Percentiles rank a stretch among this genome's conserved stretches.
Conservation (phyloP, 2,888 invertebrate genomes). For the Drosophila testacea region DNA sequence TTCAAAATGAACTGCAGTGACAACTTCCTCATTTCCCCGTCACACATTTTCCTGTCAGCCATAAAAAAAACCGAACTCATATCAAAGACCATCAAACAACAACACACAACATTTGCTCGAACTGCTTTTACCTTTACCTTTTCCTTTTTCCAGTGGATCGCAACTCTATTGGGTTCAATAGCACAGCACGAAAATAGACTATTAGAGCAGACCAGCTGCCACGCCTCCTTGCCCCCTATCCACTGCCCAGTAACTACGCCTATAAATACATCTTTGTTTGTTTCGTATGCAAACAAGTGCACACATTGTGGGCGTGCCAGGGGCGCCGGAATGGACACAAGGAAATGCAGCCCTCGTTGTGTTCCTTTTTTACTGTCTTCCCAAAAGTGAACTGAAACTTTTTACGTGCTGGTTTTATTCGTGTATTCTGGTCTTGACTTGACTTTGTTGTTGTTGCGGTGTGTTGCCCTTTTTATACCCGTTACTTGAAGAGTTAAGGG, state of each 20-base stretch:
- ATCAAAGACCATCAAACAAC: constrained; percentile 24
- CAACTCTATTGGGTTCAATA: constrained; percentile 70
- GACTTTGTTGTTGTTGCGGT: constrained; percentile 37
- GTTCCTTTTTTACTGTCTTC: constrained; percentile 19
- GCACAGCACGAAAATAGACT: constrained; percentile 73
- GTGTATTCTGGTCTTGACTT: constrained; percentile 14
- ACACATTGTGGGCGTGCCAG: constrained; percentile 42
- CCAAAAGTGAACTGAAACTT: constrained; percentile 48
- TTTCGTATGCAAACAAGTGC: constrained; percentile 76
- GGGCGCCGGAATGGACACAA: constrained; percentile 55
- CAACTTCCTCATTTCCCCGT: neutral
- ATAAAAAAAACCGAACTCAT: neutral
- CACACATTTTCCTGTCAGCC: neutral
- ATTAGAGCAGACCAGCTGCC: constrained; percentile 42
- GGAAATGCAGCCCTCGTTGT: constrained; percentile 43
- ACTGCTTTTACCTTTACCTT: constrained; percentile 10
- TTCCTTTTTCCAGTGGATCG: constrained; percentile 48
- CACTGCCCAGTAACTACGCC: constrained; percentile 12
- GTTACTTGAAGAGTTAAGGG: neutral
- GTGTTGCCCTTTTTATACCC: constrained; percentile 1
- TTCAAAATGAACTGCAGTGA: constrained; percentile 63
- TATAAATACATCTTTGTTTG: constrained; percentile 66
- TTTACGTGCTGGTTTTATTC: constrained; percentile 46
- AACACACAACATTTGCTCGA: constrained; percentile 17
- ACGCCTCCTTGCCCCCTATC: too few relatives aligned